A percentile compares a stretch with the other conserved stretches of the same genome.
Conservation (phyloP, 1,140 invertebrate genomes). For the Zaprionus nigranus region DNA sequence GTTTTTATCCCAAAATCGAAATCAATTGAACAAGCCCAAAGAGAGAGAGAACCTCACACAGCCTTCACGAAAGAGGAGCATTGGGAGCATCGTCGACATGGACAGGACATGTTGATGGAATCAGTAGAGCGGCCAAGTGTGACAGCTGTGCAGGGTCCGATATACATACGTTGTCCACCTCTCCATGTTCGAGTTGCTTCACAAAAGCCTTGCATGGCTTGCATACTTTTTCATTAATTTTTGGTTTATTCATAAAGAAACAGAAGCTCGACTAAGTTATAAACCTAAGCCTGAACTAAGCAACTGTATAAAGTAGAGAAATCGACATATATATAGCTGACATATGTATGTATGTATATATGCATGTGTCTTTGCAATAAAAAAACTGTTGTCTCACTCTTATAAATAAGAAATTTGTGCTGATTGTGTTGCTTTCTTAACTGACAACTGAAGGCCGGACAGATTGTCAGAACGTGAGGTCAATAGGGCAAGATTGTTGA, state of each 20-base stretch:
- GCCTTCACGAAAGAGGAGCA: conserved; percentile 9
- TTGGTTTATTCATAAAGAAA: conserved; percentile 13
- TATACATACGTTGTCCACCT: background rate
- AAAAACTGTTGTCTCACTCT: conserved; percentile 14
- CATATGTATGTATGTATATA: background rate
- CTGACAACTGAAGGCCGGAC: background rate
- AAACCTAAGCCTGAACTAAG: background rate
- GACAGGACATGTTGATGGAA: background rate
- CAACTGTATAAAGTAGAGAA: background rate
- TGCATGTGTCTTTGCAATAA: background rate
- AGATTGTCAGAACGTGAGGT: background rate
- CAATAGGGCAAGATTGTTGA: background rate
- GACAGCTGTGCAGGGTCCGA: conserved; percentile 25
- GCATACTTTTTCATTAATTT: conserved; percentile 3
- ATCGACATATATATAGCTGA: background rate
- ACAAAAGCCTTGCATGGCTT: background rate
- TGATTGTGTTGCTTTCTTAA: conserved; percentile 27
- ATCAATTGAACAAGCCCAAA: conserved; percentile 21
- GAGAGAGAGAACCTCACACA: conserved; percentile 4
- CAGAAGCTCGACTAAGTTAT: too few species aligned
- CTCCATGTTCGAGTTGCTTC: conserved; percentile 4
- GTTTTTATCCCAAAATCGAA: conserved; percentile 13
- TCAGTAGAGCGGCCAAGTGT: background rate
- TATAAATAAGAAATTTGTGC: conserved; percentile 37
- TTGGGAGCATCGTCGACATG: conserved; percentile 10